Percentiles rank a stretch among this genome's conserved stretches.
These are phyloP conservation scores for Etheostoma nigrum DNA, from an alignment of 2,797 vertebrate genomes.

Conservation along the genomic window DNA sequence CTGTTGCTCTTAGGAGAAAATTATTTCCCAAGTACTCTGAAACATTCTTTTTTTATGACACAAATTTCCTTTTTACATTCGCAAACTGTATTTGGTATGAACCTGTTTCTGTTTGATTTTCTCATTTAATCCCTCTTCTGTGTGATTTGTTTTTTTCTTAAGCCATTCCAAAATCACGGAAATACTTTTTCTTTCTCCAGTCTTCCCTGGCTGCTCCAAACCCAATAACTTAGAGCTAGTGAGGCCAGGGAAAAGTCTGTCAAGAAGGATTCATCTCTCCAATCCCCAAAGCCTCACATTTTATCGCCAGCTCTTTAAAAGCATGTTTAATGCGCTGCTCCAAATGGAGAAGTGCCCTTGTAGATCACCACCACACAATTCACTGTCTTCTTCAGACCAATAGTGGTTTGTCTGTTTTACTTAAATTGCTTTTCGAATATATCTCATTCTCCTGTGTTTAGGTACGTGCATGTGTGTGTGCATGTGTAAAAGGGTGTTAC, in stretches of 20 bases:
- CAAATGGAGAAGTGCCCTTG: constrained; percentile 69
- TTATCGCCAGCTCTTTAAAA: constrained; percentile 70
- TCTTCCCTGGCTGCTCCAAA: constrained; percentile 35
- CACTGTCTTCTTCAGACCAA: constrained; percentile 50
- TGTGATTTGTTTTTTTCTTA: constrained; percentile 16
- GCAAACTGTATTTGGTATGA: constrained; percentile 1
- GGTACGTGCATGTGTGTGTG: neutral
- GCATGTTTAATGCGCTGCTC: constrained; percentile 65
- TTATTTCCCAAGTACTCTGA: constrained; percentile 9
- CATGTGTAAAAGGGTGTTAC: neutral
- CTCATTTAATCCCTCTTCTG: neutral
- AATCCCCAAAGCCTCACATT: constrained; percentile 60
- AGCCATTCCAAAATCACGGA: constrained; percentile 12
- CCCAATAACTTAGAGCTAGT: constrained; percentile 52
- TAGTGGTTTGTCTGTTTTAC: constrained; percentile 54
- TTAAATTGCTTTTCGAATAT: constrained; percentile 29
- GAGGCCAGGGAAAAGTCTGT: constrained; percentile 52
- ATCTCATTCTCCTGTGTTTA: constrained; percentile 1
- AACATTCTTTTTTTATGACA: neutral
- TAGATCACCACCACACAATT: constrained; percentile 69
- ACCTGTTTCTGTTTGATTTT: neutral
- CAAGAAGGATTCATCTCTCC: constrained; percentile 68
- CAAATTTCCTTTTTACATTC: constrained; percentile 28
- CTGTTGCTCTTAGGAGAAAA: constrained; percentile 9
- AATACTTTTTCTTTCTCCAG: constrained; percentile 23